Conservation (phyloP, 92 coral and sea anemone genomes). For the Siderastrea siderea region DNA sequence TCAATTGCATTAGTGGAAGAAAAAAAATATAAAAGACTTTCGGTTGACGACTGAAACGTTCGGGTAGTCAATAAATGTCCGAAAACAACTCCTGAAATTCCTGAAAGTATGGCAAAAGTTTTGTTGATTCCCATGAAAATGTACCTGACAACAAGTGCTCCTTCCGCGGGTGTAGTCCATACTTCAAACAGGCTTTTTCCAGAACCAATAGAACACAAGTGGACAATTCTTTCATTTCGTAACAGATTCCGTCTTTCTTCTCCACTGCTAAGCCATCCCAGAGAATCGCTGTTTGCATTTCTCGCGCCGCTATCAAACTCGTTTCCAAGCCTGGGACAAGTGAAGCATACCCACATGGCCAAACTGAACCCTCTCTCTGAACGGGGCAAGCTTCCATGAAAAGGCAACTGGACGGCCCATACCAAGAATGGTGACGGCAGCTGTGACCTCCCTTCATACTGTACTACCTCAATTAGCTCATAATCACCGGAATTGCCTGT, state of each 20-base stretch:
- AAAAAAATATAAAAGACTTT: too few relatives aligned
- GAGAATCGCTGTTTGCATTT: constrained; percentile 20
- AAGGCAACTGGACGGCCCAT: constrained; percentile 79
- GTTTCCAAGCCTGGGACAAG: constrained; percentile 34
- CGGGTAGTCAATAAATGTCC: too few relatives aligned
- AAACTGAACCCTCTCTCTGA: constrained; percentile 86
- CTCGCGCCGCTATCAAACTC: constrained; percentile 19
- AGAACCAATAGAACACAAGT: constrained; percentile 89
- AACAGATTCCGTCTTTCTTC: neutral
- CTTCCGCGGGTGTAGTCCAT: constrained; percentile 76
- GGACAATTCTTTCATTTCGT: constrained; percentile 61
- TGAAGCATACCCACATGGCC: constrained; percentile 87
- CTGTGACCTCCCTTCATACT: constrained; percentile 27
- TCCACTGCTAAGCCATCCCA: constrained; percentile 29
- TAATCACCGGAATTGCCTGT: constrained; percentile 14
- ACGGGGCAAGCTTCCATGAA: constrained; percentile 79
- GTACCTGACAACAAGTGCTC: constrained; percentile 49
- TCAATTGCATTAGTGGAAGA: too few relatives aligned
- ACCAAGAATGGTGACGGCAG: constrained; percentile 79
- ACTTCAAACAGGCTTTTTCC: constrained; percentile 87
- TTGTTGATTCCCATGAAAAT: neutral
- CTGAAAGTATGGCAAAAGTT: too few relatives aligned
- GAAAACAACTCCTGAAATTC: too few relatives aligned
- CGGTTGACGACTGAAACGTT: too few relatives aligned
- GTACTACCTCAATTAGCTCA: constrained; percentile 19